Percentiles rank a stretch among this genome's conserved stretches.
Conservation (phyloP, 2,797 vertebrate species). For the Momotus momota region DNA sequence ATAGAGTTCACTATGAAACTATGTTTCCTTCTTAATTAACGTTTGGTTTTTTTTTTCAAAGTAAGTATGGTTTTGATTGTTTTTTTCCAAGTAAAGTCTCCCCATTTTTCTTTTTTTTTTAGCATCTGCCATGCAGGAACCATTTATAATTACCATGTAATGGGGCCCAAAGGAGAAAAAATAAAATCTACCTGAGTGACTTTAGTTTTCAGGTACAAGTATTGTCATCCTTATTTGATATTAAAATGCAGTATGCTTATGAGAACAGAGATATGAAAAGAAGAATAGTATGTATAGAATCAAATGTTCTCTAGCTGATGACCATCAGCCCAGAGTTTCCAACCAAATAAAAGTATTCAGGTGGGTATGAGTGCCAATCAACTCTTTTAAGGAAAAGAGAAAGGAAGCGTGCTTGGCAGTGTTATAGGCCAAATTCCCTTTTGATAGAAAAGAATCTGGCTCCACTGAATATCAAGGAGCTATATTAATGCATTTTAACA, state of each 20-base stretch:
- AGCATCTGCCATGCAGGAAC: not conserved
- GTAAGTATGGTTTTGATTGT: not conserved
- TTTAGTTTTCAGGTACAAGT: not conserved
- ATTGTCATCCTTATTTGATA: not conserved
- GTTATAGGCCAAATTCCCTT: not conserved
- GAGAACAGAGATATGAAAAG: not conserved
- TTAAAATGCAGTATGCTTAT: not conserved
- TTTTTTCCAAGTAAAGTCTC: slow-evolving; percentile 29
- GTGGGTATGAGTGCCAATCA: not conserved
- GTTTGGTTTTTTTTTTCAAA: not conserved
- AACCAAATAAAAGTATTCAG: not conserved
- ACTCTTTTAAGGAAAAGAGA: not conserved
- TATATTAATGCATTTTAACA: not conserved
- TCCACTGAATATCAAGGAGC: not conserved
- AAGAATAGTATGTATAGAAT: not conserved
- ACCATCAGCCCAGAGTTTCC: not conserved
- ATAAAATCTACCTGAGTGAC: not conserved
- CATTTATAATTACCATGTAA: not conserved
- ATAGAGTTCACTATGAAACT: slow-evolving; percentile 64
- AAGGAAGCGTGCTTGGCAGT: not conserved
- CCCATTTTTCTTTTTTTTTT: not conserved
- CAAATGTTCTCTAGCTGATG: not conserved
- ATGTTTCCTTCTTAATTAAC: slow-evolving; percentile 62
- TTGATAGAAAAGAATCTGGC: not conserved
- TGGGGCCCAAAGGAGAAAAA: not conserved